Conservation (phyloP, 92 coral and sea anemone species). For the Montipora capitata region DNA sequence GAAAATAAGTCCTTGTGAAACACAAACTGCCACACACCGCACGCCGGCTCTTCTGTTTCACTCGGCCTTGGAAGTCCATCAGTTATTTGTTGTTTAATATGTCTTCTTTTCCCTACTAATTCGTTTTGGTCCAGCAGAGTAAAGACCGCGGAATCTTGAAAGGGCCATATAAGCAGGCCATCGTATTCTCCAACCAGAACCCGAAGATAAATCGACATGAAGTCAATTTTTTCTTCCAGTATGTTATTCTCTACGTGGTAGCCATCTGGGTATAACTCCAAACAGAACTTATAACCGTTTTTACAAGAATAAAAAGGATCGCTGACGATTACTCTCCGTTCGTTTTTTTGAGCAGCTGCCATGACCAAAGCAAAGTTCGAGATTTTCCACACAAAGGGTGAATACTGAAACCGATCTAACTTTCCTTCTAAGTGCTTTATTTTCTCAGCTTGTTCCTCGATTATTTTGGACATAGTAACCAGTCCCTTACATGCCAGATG, state of each 20-base stretch:
- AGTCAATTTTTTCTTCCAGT: background rate
- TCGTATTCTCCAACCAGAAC: constrained; percentile 70
- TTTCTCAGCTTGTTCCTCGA: constrained; percentile 38
- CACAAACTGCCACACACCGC: constrained; percentile 56
- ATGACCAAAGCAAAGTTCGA: constrained; percentile 28
- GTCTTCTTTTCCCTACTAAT: constrained; percentile 48
- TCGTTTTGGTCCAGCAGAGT: constrained; percentile 64
- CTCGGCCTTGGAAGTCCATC: constrained; percentile 24
- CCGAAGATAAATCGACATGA: constrained; percentile 53
- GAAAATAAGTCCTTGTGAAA: constrained; percentile 58
- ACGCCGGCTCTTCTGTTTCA: constrained; percentile 41
- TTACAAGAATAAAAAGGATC: constrained; percentile 43
- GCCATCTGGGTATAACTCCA: constrained; percentile 47
- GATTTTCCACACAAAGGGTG: constrained; percentile 60
- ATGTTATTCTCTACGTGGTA: constrained; percentile 4
- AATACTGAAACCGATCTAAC: constrained; percentile 31
- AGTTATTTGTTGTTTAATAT: constrained; percentile 43
- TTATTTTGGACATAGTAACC: constrained; percentile 26
- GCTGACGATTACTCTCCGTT: constrained; percentile 13
- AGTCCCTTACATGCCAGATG: constrained; percentile 34
- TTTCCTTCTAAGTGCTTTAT: constrained; percentile 31
- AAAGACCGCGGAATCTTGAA: constrained; percentile 57
- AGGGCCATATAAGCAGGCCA: constrained; percentile 73
- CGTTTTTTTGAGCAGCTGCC: constrained; percentile 32
- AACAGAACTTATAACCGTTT: constrained; percentile 37